These are phyloP conservation scores for Muscicapa comitata DNA, from an alignment of 2,797 vertebrate species.

Conservation along the genomic window DNA sequence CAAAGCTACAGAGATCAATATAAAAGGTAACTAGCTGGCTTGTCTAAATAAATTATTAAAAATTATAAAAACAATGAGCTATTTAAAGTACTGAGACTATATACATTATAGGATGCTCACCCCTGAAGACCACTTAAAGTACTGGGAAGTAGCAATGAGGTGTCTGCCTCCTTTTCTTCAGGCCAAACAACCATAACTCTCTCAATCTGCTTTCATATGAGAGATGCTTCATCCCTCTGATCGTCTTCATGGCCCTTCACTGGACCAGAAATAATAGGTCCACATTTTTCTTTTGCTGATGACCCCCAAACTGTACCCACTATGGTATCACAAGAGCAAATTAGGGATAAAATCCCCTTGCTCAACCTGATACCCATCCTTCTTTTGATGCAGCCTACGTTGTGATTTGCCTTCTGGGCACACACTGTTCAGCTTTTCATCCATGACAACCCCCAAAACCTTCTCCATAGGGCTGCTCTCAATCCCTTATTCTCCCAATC, in stretches of 20 bases:
- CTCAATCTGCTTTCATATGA: neutral
- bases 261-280: fast-evolving
- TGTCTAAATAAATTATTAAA: neutral
- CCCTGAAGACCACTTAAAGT: neutral
- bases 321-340: neutral
- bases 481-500: neutral
- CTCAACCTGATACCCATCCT: neutral
- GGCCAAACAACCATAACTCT: neutral
- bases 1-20: neutral
- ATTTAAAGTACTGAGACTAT: neutral
- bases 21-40: neutral
- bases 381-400: neutral
- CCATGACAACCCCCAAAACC: neutral
- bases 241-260: neutral
- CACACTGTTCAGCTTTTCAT: neutral
- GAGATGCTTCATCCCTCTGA: neutral
- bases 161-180: neutral
- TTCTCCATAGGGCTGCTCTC: neutral
- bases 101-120: neutral
- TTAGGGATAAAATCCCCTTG: neutral
- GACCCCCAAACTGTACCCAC: neutral
- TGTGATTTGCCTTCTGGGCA: fast-evolving
- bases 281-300: neutral
- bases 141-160: neutral
- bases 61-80: neutral